Base-by-base conservation (phyloP, 2,113 vertebrate species). In the Balaenoptera acutorostrata region DNA sequence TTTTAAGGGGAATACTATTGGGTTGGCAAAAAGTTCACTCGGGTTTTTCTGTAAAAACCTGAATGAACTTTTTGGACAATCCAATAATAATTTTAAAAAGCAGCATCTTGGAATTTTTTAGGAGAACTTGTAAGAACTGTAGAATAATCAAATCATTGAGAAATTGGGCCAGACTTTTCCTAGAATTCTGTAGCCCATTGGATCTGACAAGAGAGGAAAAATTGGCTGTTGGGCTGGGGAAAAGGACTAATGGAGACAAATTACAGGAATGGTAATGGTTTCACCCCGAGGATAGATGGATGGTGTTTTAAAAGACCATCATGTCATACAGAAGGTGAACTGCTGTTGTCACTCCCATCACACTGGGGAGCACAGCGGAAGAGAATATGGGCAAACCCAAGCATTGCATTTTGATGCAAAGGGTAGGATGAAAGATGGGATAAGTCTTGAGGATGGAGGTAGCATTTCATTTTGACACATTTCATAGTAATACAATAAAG, bases 181-280 rank as follows among this genome's bases (percentile, higher is more conserved):
- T 84, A 69, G 68, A 92, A 94, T 86, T 90, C 49, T 78, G 29
- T 88, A 75, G 31, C 27, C 44, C 55, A 66, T 11, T 96, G 72
- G 15, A 72, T 88, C 95, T 95, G 81, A 95, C 44, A 80, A 88
- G 68, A 92, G 33, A 92, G 7, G 72, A 75, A 61, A 75, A 97
- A 93, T 57, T 97, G 95, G 10, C 17, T 25, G 2, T 80, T 64
- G 52, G 9, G 29, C 31, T 84, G 31, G 59, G 78, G 23, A 68
- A 90, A 93, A 63, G 55, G 55, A 59, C 69, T 93, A 59, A 93
- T 64, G 82, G 88, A 93, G 82, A 84, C 5, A 74, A 93, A 92
- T 87, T 49, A 52, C 3, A 49, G 82, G 74, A 80, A 85, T 52
- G 21, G 33, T 41, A 71, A 78, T 71, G 6, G n/a, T 49, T 94